phyloP scores from a whole-genome alignment of 2,113 vertebrate species.

The Bubo blakistoni region DNA sequence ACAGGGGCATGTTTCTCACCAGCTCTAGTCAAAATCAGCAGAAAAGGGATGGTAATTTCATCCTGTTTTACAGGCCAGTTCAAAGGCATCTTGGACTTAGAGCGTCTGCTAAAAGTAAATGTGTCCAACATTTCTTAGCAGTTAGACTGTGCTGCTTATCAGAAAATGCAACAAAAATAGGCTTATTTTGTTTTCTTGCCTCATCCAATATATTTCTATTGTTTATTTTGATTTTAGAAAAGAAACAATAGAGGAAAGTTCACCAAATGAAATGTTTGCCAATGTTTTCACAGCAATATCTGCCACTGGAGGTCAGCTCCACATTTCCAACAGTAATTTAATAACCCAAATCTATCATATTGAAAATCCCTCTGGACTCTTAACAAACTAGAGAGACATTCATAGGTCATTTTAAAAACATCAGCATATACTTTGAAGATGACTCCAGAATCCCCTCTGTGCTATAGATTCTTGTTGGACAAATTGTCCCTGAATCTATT shows the following conservation, averaged over 20 bases:
- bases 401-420: constrained; percentile 38
- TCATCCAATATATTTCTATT: background rate
- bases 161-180: background rate
- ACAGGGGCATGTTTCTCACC: background rate
- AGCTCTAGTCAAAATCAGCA: background rate
- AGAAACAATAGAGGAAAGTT: constrained; percentile 40
- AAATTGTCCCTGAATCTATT: constrained; percentile 18
- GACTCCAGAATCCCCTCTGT: background rate
- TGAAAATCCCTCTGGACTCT: constrained; percentile 5
- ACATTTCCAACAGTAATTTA: constrained; percentile 54
- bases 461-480: background rate
- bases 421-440: constrained; percentile 26
- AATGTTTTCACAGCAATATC: constrained; percentile 24
- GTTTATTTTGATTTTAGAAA: constrained; percentile 61
- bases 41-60: background rate
- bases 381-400: constrained; percentile 3
- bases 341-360: constrained; percentile 28
- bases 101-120: background rate
- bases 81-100: background rate
- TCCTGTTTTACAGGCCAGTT: background rate
- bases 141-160: background rate
- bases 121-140: background rate
- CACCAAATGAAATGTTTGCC: constrained; percentile 9
- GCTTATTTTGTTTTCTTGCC: constrained; percentile 38
- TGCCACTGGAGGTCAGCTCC: constrained; percentile 43